These are phyloP conservation scores for Amphiura filiformis DNA, from an alignment of 35 echinoderm and acorn worm genomes.

Conservation along the genomic window DNA sequence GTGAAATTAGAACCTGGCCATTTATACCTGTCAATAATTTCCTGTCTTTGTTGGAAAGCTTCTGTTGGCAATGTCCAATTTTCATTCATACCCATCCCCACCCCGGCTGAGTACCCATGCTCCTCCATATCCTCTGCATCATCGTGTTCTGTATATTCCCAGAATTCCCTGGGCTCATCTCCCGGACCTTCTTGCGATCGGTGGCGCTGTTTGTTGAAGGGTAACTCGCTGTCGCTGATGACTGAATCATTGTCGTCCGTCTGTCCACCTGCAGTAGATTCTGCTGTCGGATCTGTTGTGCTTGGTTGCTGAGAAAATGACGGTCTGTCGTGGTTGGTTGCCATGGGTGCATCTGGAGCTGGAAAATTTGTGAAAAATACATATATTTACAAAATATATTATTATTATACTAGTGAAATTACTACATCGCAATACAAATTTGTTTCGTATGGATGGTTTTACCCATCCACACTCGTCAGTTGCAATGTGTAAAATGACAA, in stretches of 20 bases:
- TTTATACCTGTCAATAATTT: slow-evolving; percentile 76
- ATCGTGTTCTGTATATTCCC: slow-evolving; percentile 56
- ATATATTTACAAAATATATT: neutral
- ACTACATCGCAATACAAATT: no score
- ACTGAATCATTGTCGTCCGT: slow-evolving; percentile 80
- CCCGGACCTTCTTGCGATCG: slow-evolving; percentile 19
- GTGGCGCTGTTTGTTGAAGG: slow-evolving; percentile 16
- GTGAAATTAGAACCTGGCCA: no score
- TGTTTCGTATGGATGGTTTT: no score
- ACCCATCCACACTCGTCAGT: no score
- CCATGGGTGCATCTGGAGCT: neutral
- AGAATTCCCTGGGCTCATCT: slow-evolving; percentile 27
- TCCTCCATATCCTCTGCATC: slow-evolving; percentile 56
- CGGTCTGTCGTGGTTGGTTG: slow-evolving; percentile 24
- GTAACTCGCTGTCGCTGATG: slow-evolving; percentile 82
- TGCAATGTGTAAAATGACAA: no score
- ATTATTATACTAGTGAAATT: no score
- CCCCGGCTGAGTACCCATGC: slow-evolving; percentile 37
- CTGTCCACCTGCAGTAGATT: slow-evolving; percentile 58
- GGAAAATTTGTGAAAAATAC: no score
- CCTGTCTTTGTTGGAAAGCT: slow-evolving; percentile 79
- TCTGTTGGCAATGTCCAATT: slow-evolving; percentile 64
- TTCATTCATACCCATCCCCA: slow-evolving; percentile 12
- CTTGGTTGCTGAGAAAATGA: slow-evolving; percentile 25
- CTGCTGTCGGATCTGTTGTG: slow-evolving; percentile 47